Evolutionary conservation across 1,140 invertebrate species (phyloP).

Genomic region (Orussus abietinus): DNA sequence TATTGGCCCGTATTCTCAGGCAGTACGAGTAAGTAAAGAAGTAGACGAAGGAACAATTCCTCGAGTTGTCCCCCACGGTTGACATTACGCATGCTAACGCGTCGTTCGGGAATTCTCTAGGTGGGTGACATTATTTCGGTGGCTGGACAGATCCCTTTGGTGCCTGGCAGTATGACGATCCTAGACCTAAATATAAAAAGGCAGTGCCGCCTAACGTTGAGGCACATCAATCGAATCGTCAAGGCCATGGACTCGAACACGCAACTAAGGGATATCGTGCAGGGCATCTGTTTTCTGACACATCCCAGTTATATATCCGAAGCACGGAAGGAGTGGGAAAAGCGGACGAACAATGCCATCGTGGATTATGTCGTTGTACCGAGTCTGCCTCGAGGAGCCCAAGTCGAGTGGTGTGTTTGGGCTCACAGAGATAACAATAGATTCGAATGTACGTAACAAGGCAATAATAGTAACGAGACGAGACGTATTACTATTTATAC

Average conservation of each 20-base stretch:
- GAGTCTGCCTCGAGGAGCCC: slow-evolving; percentile 72
- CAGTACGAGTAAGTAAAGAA: slow-evolving; percentile 67
- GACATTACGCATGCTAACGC: no score
- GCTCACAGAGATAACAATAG: slow-evolving; percentile 80
- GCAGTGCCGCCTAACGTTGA: slow-evolving; percentile 76
- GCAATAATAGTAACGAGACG: no score
- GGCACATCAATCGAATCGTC: slow-evolving; percentile 77
- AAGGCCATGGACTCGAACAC: slow-evolving; percentile 72
- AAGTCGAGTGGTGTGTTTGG: slow-evolving; percentile 90
- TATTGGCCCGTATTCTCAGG: slow-evolving; percentile 94
- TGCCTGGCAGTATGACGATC: slow-evolving; percentile 79
- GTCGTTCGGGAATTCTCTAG: no score
- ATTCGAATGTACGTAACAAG: slow-evolving; percentile 71
- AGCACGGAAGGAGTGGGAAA: slow-evolving; percentile 75
- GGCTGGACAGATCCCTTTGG: slow-evolving; percentile 86
- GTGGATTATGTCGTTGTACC: slow-evolving; percentile 83
- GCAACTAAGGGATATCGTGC: slow-evolving; percentile 74
- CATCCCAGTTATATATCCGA: slow-evolving; percentile 65
- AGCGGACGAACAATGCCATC: slow-evolving; percentile 79
- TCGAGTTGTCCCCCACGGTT: slow-evolving; percentile 5
- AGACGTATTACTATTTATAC: no score
- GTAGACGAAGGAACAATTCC: no score
- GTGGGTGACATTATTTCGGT: slow-evolving; percentile 79
- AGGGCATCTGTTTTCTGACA: slow-evolving; percentile 80
- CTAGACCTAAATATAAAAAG: slow-evolving; percentile 62